Base-by-base conservation (phyloP, 2,888 invertebrate genomes). In the Matsumyia berberina region DNA sequence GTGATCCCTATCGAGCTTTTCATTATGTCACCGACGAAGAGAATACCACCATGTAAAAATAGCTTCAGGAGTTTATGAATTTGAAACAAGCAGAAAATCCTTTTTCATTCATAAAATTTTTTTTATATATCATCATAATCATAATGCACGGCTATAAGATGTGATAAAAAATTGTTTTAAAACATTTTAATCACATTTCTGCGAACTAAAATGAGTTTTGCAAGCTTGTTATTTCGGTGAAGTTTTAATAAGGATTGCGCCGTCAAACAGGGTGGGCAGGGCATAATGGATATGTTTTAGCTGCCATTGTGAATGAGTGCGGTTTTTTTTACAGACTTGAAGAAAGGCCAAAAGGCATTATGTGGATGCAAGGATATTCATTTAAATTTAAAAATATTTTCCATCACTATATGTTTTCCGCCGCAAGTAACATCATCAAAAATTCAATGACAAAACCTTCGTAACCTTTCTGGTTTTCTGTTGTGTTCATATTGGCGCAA, bases 1-100 rank as follows among this genome's bases (percentile, higher is more conserved):
- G 31, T 39, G 39, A n/a, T 72, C 24, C 4, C 37, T 51, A 44
- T 72, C 60, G 49, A 49, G 29, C 49, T 31, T 15, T 8, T n/a
- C 15, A 12, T 46, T 5, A 19, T 19, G 9, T 51, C 29, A 8
- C n/a, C 24, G 2, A 37, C 2, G 33, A 4, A 49, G 24, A 35
- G 19, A n/a, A n/a, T 12, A 19, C 12, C 31, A 15, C 5, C 5
- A 15, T 11, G 11, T 1, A 2, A 5, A 31, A 31, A n/a, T n/a
- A 29, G n/a, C 49, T 4, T n/a, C 17, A 64, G 19, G n/a, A 33
- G 44, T 31, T 24, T 53, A 1, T 17, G 7, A 7, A n/a, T n/a
- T 53, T n/a, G 53, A 53, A 29, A 39, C n/a, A n/a, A 31, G 6
- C 17, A 53, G 37, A 49, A 37, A 35, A 51, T 12, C 51, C 49